Conservation (phyloP, 2,113 vertebrate genomes). For the Nipponia nippon region DNA sequence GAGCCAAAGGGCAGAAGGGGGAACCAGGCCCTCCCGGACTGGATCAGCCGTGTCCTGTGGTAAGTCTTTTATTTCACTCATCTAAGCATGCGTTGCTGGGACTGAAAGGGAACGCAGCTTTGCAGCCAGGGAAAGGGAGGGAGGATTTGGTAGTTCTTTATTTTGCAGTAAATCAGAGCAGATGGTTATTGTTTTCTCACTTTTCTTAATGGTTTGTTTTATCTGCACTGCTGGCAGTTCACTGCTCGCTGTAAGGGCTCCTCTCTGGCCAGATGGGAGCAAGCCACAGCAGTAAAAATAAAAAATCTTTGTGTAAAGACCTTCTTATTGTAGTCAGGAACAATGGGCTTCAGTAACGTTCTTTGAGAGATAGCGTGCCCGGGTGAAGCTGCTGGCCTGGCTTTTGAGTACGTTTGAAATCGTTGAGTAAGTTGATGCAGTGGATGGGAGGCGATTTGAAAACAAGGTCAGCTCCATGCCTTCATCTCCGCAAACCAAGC, state of each 20-base stretch:
- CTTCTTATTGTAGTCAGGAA: slow-evolving; percentile 13
- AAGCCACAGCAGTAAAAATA: slow-evolving; percentile 31
- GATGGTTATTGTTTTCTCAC: slow-evolving; percentile 51
- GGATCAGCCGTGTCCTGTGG: slow-evolving; percentile 97
- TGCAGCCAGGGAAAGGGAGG: background rate
- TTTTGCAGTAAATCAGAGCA: slow-evolving; percentile 48
- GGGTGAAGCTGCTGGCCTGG: background rate
- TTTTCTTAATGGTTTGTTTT: slow-evolving; percentile 31
- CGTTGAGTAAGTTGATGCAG: background rate
- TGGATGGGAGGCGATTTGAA: background rate
- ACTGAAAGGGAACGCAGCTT: background rate
- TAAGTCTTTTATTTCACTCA: slow-evolving; percentile 60
- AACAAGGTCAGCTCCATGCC: background rate
- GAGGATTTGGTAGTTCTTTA: background rate
- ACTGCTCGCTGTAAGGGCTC: background rate
- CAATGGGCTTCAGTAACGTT: background rate
- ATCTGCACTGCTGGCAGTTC: slow-evolving; percentile 48
- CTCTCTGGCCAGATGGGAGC: slow-evolving; percentile 32
- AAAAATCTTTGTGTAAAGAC: background rate
- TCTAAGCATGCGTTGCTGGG: fast-evolving
- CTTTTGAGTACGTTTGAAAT: background rate
- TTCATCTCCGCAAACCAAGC: fast-evolving
- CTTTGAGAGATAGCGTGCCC: background rate
- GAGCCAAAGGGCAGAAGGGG: slow-evolving; percentile 93
- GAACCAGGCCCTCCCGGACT: slow-evolving; percentile 93